phyloP scores from a whole-genome alignment of 2,888 invertebrate genomes.

The Drosophila quinaria region DNA sequence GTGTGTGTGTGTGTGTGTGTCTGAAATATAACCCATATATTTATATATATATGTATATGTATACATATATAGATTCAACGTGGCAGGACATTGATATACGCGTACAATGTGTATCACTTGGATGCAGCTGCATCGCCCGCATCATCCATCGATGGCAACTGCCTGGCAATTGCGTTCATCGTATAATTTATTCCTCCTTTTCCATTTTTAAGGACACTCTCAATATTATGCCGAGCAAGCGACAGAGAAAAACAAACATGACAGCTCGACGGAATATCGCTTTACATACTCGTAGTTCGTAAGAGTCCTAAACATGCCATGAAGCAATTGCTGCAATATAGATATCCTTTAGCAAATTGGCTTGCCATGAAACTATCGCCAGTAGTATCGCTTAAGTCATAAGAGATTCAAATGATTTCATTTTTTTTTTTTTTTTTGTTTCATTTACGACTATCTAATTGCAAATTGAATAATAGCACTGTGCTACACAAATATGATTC shows the following conservation, averaged over 20 bases:
- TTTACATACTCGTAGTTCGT: neutral
- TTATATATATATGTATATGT: neutral
- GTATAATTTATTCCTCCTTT: conserved; percentile 21
- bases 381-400: neutral
- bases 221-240: conserved; percentile 21
- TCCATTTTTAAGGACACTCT: conserved; percentile 6
- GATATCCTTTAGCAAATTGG: neutral
- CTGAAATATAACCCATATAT: conserved; percentile 30
- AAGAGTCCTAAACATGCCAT: conserved; percentile 1
- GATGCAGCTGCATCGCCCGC: conserved; percentile 32
- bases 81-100: conserved; percentile 52
- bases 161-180: conserved; percentile 4
- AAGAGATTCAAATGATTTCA: neutral
- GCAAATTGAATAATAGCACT: no score
- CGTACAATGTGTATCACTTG: conserved; percentile 36
- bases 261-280: conserved; percentile 9
- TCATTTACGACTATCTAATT: neutral
- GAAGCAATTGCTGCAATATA: neutral
- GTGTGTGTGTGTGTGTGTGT: conserved; percentile 2
- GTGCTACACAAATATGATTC: no score
- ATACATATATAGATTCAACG: conserved; percentile 22
- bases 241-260: conserved; percentile 21
- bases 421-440: no score
- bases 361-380: neutral
- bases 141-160: conserved; percentile 42